Base-by-base conservation (phyloP, 2,113 vertebrate genomes). In the Sinosuthora webbiana region DNA sequence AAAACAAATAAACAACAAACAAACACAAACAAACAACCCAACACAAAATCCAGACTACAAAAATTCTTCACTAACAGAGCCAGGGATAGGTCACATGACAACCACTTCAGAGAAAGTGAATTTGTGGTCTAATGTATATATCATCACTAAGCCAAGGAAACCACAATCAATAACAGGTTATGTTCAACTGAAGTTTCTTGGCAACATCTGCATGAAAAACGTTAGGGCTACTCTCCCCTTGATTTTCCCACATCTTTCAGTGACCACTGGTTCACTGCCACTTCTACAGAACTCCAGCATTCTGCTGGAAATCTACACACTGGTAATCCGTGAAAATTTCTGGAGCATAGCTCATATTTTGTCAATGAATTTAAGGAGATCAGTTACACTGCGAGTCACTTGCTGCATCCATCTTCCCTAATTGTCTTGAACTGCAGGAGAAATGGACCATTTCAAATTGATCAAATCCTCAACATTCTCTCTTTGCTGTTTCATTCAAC, bases 391-490 rank as follows among this genome's bases (percentile, higher is more conserved):
- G 21, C 53, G 57, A 79, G 63, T 25, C 25, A n/a, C 41, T 64
- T 52, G n/a, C 63, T 62, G n/a, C 25, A 83, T 56, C 13, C 28
- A 64, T 83, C 41, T 90, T 87, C 28, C 57, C 20, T 6, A 22
- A 41, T 35, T 64, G 50, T 69, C 70, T n/a, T 60, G 13, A 85
- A 22, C 28, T 60, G 25, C 22, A 56, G 53, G 37, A 79, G 60
- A 95, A 97, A 69, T 13, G 28, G 91, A 91, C 47, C 39, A 30
- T 57, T 88, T 95, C 86, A 67, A 71, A 91, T 67, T 13, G 60
- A 95, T 50, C 65, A 86, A 65, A 78, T 7, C 39, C 67, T 73
- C 41, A 92, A n/a, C 24, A 59, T 37, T 45, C 35, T 50, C 47
- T 78, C 69, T 45, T 15, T 5, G 6, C 39, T 79, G 22, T 78